Evolutionary conservation across 2,888 invertebrate species (phyloP).

Genomic region (Drosophila basisetae): DNA sequence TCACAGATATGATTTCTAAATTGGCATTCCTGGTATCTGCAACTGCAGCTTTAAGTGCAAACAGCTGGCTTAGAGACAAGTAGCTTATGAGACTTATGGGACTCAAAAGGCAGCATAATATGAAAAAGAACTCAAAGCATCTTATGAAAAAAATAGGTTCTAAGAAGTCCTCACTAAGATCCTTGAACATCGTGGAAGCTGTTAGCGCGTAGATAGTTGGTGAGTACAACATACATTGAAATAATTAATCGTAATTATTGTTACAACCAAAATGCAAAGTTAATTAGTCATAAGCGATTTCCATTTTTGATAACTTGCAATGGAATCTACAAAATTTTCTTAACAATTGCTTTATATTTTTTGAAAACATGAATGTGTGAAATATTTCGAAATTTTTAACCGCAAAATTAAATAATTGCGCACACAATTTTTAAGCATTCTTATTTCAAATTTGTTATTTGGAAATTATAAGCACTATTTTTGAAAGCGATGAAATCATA

Average conservation of each 20-base stretch:
- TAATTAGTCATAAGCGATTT: background rate
- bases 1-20: slow-evolving; percentile 30
- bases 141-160: background rate
- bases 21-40: background rate
- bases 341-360: background rate
- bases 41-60: slow-evolving; percentile 1
- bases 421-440: background rate
- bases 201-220: background rate
- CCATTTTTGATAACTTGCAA: background rate
- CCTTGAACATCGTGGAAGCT: background rate
- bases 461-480: background rate
- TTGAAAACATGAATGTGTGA: background rate
- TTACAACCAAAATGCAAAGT: background rate
- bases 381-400: background rate
- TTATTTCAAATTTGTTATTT: background rate
- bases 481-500: background rate
- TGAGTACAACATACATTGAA: background rate
- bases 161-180: background rate
- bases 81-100: background rate
- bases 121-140: background rate
- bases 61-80: background rate
- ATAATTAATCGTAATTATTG: background rate
- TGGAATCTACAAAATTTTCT: background rate
- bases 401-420: background rate
- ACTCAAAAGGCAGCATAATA: background rate